phyloP scores from a whole-genome alignment of 2,113 vertebrate species.

The Ovis aries region ARS-UI_Ramb_v3.0 NC_056059.1:112542501-112543000 shows the following conservation, averaged over 20 bases:
- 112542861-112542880: background rate
- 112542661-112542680: background rate
- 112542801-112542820: background rate
- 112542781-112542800: background rate
- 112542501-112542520: background rate
- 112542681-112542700: too few relatives aligned
- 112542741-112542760: background rate
- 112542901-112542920: background rate
- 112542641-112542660: background rate
- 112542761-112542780: background rate
- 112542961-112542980: background rate
- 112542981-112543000: background rate
- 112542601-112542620: background rate
- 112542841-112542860: background rate
- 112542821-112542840: background rate
- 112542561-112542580: background rate
- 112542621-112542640: background rate
- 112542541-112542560: background rate
- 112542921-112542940: background rate
- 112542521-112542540: background rate
- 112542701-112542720: background rate
- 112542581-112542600: background rate
- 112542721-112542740: background rate
- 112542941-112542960: background rate
- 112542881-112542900: background rate